phyloP scores from a whole-genome alignment of 2,113 vertebrate species.

The Sinocyclocheilus maitianheensis region DNA sequence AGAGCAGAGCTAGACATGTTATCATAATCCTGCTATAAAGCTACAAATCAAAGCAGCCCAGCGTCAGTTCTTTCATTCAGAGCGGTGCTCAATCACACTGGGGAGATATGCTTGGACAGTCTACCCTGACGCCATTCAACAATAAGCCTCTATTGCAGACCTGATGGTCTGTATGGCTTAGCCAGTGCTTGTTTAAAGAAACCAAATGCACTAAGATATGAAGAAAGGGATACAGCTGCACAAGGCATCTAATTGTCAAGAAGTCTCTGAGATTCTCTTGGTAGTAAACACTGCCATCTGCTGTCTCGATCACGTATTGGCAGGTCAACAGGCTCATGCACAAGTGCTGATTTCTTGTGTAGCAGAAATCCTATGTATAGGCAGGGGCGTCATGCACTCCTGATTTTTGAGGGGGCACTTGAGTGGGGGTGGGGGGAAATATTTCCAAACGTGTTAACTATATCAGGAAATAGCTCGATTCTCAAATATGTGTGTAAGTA shows the following conservation, averaged over 20 bases:
- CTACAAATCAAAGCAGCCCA: constrained; percentile 13
- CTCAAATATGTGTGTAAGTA: too few species aligned
- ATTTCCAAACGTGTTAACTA: too few species aligned
- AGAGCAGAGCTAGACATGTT: constrained; percentile 3
- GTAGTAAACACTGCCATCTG: constrained; percentile 48
- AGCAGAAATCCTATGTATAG: too few species aligned
- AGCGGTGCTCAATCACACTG: constrained; percentile 17
- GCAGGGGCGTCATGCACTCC: too few species aligned
- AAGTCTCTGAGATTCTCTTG: neutral
- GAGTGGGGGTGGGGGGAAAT: too few species aligned
- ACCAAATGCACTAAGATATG: neutral
- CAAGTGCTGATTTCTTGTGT: too few species aligned
- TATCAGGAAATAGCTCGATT: too few species aligned
- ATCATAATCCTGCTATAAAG: constrained; percentile 18
- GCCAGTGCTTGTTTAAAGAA: neutral
- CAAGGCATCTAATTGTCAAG: neutral
- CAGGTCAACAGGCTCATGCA: neutral
- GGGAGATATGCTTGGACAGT: neutral
- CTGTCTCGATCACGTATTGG: neutral
- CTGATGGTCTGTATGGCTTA: neutral
- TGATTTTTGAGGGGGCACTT: too few species aligned
- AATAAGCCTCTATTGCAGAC: neutral
- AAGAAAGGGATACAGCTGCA: neutral
- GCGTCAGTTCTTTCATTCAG: neutral
- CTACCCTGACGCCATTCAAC: too few species aligned